Base-by-base conservation (phyloP, 2,797 vertebrate genomes). In the Gymnoscopelus braueri region DNA sequence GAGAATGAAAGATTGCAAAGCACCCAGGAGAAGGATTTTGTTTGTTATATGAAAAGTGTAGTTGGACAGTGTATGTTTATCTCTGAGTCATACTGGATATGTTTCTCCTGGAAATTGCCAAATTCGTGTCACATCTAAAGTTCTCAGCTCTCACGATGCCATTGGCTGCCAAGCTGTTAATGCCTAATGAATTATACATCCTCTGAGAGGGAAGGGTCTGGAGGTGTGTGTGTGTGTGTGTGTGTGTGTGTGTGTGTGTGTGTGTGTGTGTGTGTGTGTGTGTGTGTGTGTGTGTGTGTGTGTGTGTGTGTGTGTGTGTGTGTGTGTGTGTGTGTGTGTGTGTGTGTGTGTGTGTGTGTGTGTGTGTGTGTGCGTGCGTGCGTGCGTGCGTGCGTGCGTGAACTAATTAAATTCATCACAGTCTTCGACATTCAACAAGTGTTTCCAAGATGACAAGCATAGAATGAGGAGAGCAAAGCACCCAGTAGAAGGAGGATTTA, bases 171-270 rank as follows among this genome's bases (percentile, higher is more conserved):
- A 87, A 81, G 82, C 69, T 70, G 75, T 78, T 78, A 78, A 83
- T 23, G 47, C 76, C 81, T 83, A 73, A 87, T 90, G 80, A 88
- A 86, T 88, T 78, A 87, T 87, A 79, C 67, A 84, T 89, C 80
- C 78, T 67, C 72, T 75, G 72, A 67, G 65, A 82, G 75, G 23
- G 69, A 64, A 71, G 61, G 39, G 53, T 66, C 11, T 59, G 39
- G 57, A 44, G 15, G 63, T 49, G 24, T 49, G 62, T 52, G 67
- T 63, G 59, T 58, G 35, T 47, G 19, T 62, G 13, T 0, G 0
- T 52, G 50, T 39, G 39, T 39, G 39, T 39, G 39, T 39, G 39
- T 39, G 39, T 39, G 39, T 39, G 39, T 39, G 39, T 39, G 39
- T 39, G 39, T 54, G 53, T 61, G 59, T 61, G 59, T 24, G 59